A percentile compares a stretch with the other conserved stretches of the same genome.
Evolutionary conservation across 1,140 invertebrate genomes (phyloP).

Genomic region (Drosophila kurseongensis): DNA sequence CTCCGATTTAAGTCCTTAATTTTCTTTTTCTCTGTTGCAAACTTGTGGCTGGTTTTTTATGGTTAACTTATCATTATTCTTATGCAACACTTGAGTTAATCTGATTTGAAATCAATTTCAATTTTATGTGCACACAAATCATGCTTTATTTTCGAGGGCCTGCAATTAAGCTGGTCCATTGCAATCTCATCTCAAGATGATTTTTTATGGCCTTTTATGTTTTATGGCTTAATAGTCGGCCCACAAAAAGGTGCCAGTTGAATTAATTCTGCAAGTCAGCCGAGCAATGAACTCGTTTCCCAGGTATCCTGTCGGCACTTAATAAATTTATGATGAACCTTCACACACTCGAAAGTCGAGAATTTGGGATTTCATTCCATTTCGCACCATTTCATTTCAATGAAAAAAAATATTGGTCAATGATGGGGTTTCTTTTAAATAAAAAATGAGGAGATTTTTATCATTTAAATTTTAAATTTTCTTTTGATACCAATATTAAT

Average conservation of each 20-base stretch:
- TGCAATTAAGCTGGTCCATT: constrained; percentile 31
- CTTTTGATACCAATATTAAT: no score
- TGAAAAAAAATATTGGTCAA: no score
- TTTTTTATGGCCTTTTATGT: constrained; percentile 47
- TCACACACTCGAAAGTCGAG: constrained; percentile 49
- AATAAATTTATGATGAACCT: constrained; percentile 76
- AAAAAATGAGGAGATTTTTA: no score
- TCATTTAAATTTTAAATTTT: no score
- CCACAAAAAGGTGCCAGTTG: constrained; percentile 8
- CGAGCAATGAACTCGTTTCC: constrained; percentile 45
- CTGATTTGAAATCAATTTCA: constrained; percentile 39
- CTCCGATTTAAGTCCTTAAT: constrained; percentile 1
- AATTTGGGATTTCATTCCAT: constrained; percentile 18
- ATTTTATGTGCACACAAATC: constrained; percentile 47
- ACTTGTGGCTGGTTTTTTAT: background rate
- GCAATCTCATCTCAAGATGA: constrained; percentile 50
- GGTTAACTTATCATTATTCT: background rate
- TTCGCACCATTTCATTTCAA: constrained; percentile 11
- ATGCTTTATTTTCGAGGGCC: constrained; percentile 27
- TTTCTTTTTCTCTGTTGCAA: constrained; percentile 2
- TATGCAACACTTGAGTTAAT: constrained; percentile 31
- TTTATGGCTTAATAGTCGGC: constrained; percentile 47
- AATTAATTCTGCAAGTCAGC: constrained; percentile 37
- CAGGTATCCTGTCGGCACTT: constrained; percentile 69
- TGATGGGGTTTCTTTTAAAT: no score